phyloP scores from a whole-genome alignment of 2,888 invertebrate genomes.

The Drosophila ezoana region DNA sequence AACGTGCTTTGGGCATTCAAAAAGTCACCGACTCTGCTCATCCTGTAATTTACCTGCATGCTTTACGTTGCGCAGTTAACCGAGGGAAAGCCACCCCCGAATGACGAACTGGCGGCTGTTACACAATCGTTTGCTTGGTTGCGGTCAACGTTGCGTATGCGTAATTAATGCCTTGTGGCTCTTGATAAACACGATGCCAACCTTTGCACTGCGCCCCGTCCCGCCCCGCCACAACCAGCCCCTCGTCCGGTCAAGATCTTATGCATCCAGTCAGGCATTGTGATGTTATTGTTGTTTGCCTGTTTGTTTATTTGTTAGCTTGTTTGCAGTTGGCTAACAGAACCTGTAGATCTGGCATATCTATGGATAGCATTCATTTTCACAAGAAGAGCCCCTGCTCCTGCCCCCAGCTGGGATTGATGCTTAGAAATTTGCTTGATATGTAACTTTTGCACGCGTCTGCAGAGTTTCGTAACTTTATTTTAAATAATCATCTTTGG shows the following conservation, averaged over 20 bases:
- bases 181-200: constrained; percentile 62
- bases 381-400: constrained; percentile 3
- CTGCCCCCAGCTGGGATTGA: constrained; percentile 7
- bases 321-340: constrained; percentile 42
- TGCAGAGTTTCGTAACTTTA: constrained; percentile 67
- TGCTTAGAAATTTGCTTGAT: constrained; percentile 32
- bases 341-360: constrained; percentile 32
- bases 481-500: constrained; percentile 57
- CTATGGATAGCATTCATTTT: constrained; percentile 30
- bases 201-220: not conserved
- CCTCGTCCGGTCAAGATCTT: constrained; percentile 51
- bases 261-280: constrained; percentile 57
- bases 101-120: constrained; percentile 19
- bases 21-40: constrained; percentile 56
- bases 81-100: constrained; percentile 24
- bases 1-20: constrained; percentile 62
- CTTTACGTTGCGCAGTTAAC: constrained; percentile 47
- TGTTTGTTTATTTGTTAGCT: constrained; percentile 22
- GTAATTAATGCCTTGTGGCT: constrained; percentile 73
- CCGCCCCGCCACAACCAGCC: not conserved
- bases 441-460: constrained; percentile 32
- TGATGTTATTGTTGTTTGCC: constrained; percentile 50
- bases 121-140: constrained; percentile 47
- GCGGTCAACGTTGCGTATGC: constrained; percentile 68
- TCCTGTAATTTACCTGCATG: constrained; percentile 44